A percentile compares a stretch with the other conserved stretches of the same genome.
phyloP scores from a whole-genome alignment of 2,113 vertebrate genomes.

The Heterocephalus glaber region DNA sequence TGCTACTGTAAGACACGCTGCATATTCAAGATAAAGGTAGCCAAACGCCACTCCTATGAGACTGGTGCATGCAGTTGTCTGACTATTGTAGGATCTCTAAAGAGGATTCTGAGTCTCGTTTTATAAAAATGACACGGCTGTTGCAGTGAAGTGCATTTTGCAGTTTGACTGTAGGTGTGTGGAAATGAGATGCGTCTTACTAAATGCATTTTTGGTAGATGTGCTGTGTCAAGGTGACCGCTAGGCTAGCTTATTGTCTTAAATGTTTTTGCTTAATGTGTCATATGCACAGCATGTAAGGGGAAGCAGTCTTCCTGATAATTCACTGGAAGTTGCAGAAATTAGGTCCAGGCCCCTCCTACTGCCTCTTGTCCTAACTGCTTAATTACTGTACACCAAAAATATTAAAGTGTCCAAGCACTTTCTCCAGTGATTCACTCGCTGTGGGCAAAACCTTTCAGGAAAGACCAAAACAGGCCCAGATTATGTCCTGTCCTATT shows the following conservation, averaged over 20 bases:
- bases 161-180: background rate
- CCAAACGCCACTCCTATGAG: background rate
- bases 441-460: background rate
- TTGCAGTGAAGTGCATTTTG: slow-evolving; percentile 21
- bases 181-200: background rate
- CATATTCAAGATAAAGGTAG: background rate
- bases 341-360: background rate
- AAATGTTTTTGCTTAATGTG: background rate
- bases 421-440: background rate
- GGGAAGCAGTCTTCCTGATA: background rate
- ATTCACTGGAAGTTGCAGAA: background rate
- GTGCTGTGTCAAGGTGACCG: background rate
- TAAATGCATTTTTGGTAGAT: background rate
- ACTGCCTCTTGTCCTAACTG: background rate
- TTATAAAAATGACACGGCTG: background rate
- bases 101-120: background rate
- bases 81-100: background rate
- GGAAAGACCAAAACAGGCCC: background rate
- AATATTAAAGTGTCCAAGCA: background rate
- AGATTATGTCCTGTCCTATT: background rate
- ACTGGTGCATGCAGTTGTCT: background rate
- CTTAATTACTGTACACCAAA: background rate
- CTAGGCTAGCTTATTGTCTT: slow-evolving; percentile 40
- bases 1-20: background rate
- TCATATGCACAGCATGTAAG: background rate